Evolutionary conservation across 2,797 vertebrate genomes (phyloP).

Genomic region (Mus minutoides): DNA sequence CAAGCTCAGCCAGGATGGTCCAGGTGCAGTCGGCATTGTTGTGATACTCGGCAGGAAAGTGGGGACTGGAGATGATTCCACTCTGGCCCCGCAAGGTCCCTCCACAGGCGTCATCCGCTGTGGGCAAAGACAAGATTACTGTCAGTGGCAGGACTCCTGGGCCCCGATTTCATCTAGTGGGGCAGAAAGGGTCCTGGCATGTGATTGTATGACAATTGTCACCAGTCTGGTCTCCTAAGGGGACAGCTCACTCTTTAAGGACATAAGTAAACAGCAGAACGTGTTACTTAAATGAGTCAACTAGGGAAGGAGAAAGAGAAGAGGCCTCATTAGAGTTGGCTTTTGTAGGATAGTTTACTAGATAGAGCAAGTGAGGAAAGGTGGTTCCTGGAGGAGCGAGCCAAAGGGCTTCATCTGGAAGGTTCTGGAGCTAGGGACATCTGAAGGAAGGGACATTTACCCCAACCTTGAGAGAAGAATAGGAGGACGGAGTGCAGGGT

Average conservation of each 20-base stretch:
- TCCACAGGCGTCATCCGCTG: slow-evolving; percentile 97
- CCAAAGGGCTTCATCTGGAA: neutral
- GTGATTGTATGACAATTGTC: accelerated
- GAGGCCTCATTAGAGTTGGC: neutral
- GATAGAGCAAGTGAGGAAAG: neutral
- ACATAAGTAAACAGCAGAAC: neutral
- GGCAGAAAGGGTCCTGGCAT: neutral
- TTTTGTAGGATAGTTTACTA: slow-evolving; percentile 40
- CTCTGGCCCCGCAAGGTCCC: slow-evolving; percentile 97
- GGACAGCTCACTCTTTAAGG: neutral
- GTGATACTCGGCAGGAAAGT: slow-evolving; percentile 96
- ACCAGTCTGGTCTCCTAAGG: neutral
- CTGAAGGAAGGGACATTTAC: neutral
- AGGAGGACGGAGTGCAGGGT: neutral
- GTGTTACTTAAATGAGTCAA: neutral
- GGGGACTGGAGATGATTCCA: slow-evolving; percentile 96
- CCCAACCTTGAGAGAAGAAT: neutral
- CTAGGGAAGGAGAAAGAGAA: neutral
- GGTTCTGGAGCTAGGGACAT: neutral
- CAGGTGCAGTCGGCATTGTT: slow-evolving; percentile 99
- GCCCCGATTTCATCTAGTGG: neutral
- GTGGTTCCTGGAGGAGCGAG: neutral
- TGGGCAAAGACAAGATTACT: slow-evolving; percentile 45
- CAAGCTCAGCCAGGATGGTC: slow-evolving; percentile 98
- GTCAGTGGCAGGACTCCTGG: neutral